Base-by-base conservation (phyloP, 1,140 invertebrate species). In the Panagrolaimus sp. region DNA sequence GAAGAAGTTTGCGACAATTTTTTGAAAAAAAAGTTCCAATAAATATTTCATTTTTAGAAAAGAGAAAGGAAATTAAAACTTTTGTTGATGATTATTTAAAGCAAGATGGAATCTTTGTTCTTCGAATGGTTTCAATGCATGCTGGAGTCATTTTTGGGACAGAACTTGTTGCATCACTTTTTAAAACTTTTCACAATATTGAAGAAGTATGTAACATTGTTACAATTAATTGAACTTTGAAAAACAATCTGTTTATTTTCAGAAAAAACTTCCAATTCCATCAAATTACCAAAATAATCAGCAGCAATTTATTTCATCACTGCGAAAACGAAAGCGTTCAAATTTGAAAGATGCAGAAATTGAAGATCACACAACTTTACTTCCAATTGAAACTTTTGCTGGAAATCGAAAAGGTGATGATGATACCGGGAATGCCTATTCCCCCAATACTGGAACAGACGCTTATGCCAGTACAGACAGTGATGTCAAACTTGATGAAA, bases 101-200 rank as follows among this genome's bases (percentile, higher is more conserved):
- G 44, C 84, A 84, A 64, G 86, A 87, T 73, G 86, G 86, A 3
- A 83, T 87, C 44, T 86, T 87, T 73, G 83, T 86, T 7, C 75
- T 87, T 38, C 73, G 85, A 55, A 84, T 87, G 58, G 83, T 87
- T 32, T 84, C 83, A 5, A 55, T 73, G 28, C 79, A 82, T 71
- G 79, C 78, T 21, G 78, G 78, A 44, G 67, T 79, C 0, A 74
- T 71, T 2, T 71, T 71, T 28, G 48, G 43, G 7, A 73, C 72
- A 2, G 71, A 73, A 28, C 24, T 73, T 3, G 46, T 73, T 21
- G 67, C 70, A 28, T 21, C 43, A 46, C 71, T 73, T 28, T 73
- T 75, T 38, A 68, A 74, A 45, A 68, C 67, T 15, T 73, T 58
- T 17, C 9, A 38, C 15, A 72, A 47, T 6, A 52, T 72, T 46